These are phyloP conservation scores for Perca flavescens DNA, from an alignment of 2,113 vertebrate species.

Conservation along the genomic window DNA sequence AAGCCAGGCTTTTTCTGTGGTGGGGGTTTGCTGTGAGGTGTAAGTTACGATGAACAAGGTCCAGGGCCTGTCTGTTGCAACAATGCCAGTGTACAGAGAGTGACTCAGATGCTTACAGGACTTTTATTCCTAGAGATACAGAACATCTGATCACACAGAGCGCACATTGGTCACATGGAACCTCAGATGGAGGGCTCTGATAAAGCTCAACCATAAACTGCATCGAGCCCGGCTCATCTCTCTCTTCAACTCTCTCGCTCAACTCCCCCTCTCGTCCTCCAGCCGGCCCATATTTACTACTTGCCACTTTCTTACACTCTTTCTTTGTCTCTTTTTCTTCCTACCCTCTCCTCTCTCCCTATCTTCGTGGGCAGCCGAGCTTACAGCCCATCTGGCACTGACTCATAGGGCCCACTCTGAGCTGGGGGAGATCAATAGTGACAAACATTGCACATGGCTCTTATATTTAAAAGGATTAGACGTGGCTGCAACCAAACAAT, in stretches of 20 bases:
- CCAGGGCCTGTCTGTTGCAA: conserved; percentile 63
- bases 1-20: conserved; percentile 59
- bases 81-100: conserved; percentile 55
- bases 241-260: conserved; percentile 39
- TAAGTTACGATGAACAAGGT: conserved; percentile 74
- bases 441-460: conserved; percentile 81
- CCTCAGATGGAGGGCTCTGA: conserved; percentile 83
- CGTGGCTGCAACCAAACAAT: conserved; percentile 72
- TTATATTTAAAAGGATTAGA: conserved; percentile 81
- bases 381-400: conserved; percentile 82
- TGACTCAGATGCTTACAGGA: conserved; percentile 58
- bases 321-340: conserved; percentile 70
- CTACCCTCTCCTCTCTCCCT: conserved; percentile 64
- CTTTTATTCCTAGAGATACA: conserved; percentile 71
- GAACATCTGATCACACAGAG: conserved; percentile 72
- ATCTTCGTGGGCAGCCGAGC: conserved; percentile 80
- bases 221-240: conserved; percentile 71
- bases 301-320: conserved; percentile 70
- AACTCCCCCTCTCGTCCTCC: conserved; percentile 52
- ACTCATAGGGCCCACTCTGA: conserved; percentile 78
- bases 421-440: conserved; percentile 81
- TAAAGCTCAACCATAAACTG: conserved; percentile 82
- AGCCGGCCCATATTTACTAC: conserved; percentile 52
- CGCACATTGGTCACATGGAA: conserved; percentile 80
- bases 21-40: conserved; percentile 53